phyloP scores from a whole-genome alignment of 2,888 invertebrate genomes.

The Acanthacorydalis orientalis region DNA sequence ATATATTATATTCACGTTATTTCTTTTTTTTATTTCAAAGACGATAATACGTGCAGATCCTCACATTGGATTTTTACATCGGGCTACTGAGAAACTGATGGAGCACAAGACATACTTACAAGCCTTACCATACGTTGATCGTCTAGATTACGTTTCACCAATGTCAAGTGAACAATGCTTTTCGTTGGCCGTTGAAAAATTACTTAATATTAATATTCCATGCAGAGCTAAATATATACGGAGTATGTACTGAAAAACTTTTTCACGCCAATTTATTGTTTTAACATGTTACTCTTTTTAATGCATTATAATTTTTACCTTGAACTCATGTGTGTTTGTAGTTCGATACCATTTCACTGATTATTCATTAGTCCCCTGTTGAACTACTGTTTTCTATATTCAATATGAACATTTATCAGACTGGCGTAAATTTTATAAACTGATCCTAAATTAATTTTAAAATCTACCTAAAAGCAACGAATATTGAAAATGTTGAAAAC shows the following conservation, averaged over 20 bases:
- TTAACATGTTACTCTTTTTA: too few relatives aligned
- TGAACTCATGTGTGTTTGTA: too few relatives aligned
- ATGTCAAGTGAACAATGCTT: conserved; percentile 68
- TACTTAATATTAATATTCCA: conserved; percentile 62
- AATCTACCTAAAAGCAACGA: too few relatives aligned
- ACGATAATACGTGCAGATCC: conserved; percentile 63
- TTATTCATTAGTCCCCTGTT: too few relatives aligned
- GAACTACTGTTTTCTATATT: too few relatives aligned
- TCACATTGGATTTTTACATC: conserved; percentile 72
- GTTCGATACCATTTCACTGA: too few relatives aligned
- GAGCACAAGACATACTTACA: conserved; percentile 78
- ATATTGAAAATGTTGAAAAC: too few relatives aligned
- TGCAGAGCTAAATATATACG: conserved; percentile 66
- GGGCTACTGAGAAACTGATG: conserved; percentile 80
- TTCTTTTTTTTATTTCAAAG: conserved; percentile 20
- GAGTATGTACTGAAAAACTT: conserved; percentile 26
- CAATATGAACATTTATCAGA: too few relatives aligned
- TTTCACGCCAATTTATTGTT: neutral
- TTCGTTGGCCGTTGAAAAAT: conserved; percentile 64
- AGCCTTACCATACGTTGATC: conserved; percentile 73
- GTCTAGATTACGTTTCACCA: conserved; percentile 74
- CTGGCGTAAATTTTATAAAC: too few relatives aligned
- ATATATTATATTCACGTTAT: conserved; percentile 1
- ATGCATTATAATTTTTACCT: too few relatives aligned
- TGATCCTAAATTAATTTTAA: too few relatives aligned